Conservation (phyloP, 2,113 vertebrate species). For the Glaucidium brasilianum region DNA sequence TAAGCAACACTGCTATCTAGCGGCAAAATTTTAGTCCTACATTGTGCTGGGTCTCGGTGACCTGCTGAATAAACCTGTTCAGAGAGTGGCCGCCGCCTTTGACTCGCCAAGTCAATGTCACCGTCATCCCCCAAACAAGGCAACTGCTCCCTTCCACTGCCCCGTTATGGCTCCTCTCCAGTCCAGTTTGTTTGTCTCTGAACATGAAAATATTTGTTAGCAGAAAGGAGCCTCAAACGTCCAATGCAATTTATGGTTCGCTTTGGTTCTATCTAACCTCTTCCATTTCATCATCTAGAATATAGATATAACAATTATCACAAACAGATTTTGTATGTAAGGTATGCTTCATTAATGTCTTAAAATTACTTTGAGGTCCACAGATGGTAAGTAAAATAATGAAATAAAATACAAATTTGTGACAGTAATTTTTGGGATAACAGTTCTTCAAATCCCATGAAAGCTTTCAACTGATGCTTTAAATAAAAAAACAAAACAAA, state of each 20-base stretch:
- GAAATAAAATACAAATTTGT: neutral
- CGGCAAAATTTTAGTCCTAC: neutral
- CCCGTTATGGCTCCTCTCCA: neutral
- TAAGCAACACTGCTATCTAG: neutral
- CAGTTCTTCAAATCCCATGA: neutral
- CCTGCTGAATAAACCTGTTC: neutral
- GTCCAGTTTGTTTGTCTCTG: neutral
- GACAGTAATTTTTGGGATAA: neutral
- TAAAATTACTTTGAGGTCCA: neutral
- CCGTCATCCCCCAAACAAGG: neutral
- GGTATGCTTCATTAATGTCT: neutral
- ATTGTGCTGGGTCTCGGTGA: rapidly evolving
- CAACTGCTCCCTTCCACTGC: neutral
- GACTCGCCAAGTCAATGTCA: neutral
- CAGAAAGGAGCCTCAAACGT: neutral
- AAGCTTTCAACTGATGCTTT: neutral
- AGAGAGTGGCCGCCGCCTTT: rapidly evolving
- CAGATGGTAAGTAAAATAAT: neutral
- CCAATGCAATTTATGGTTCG: neutral
- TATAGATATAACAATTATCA: neutral
- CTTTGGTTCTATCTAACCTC: neutral
- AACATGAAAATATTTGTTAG: neutral
- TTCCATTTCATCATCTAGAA: neutral
- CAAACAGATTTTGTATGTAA: neutral
- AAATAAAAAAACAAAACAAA: neutral